Evolutionary conservation across 2,888 invertebrate genomes (phyloP).

Genomic region (Metacarcinus magister): DNA sequence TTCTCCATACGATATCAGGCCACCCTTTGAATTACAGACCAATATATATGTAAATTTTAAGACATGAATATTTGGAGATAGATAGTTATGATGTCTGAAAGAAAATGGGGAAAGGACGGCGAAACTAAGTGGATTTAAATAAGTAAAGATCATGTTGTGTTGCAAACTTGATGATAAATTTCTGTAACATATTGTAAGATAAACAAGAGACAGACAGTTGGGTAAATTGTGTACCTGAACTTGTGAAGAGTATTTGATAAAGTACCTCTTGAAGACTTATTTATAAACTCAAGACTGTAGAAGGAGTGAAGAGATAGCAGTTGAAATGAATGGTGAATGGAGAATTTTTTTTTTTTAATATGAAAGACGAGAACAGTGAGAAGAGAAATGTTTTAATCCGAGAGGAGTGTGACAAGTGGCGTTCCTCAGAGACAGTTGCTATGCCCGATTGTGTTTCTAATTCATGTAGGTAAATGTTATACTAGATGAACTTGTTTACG

Average conservation of each 20-base stretch:
- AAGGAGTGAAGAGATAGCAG: not conserved
- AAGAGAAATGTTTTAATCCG: not conserved
- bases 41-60: not conserved
- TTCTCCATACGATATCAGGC: too few relatives aligned
- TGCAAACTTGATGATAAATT: not conserved
- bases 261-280: not conserved
- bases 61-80: not conserved
- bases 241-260: too few relatives aligned
- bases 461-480: not conserved
- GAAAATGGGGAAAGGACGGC: not conserved
- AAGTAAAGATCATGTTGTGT: not conserved
- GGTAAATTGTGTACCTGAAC: not conserved
- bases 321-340: not conserved
- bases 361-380: not conserved
- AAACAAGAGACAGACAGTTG: not conserved
- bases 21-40: too few relatives aligned
- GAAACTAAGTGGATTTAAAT: not conserved
- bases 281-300: not conserved
- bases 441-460: not conserved
- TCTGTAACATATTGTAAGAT: not conserved
- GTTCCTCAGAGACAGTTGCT: not conserved
- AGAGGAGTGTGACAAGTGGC: not conserved
- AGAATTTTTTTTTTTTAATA: not conserved
- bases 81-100: not conserved
- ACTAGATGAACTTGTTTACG: too few relatives aligned